Evolutionary conservation across 2,797 vertebrate species (phyloP), one percentile per base, ranked within the genome.

Genomic region (Oceanodroma leucorhoa): DNA sequence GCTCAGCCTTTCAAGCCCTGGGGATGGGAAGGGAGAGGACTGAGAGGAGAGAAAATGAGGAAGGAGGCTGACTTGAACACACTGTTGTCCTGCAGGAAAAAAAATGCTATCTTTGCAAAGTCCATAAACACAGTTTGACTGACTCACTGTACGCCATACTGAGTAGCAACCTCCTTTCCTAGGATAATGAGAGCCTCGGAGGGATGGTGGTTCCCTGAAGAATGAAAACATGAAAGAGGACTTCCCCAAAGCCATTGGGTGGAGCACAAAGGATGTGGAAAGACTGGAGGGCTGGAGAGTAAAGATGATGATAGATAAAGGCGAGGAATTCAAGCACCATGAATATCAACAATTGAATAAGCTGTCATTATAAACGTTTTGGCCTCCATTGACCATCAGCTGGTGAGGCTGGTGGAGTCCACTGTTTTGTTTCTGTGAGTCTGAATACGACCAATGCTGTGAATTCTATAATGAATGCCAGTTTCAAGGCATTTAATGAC

Each of bases 151-250:
- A 90, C 0, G 0, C 94, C 66, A 76, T 66, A 94, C 77, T 60
- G 90, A 93, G 73, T 58, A 95, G 90, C 66, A 95, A 46, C 62
- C 88, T 95, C 73, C 48, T 89, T 90, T 92, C 43, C 77, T 92
- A 79, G 79, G 90, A 60, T 96, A 95, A 96, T 97, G 88, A 96
- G 75, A 89, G 81, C 90, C 94, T 95, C 0, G 0, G 36, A 94
- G 70, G 80, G 36, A 93, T 82, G 91, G 91, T 92, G 86, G 93
- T 84, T 96, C 90, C 94, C 91, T 96, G 58, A 82, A 93, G 92
- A 71, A 93, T 80, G 85, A 83, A 93, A 95, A 97, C 94, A 94
- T 96, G 85, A 94, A 96, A 97, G 95, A 96, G 83, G 95, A 94
- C 94, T 93, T 96, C 95, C 95, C 96, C 93, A 97, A 75, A 95